Base-by-base conservation (phyloP, 2,888 invertebrate species). In the Myopa testacea region DNA sequence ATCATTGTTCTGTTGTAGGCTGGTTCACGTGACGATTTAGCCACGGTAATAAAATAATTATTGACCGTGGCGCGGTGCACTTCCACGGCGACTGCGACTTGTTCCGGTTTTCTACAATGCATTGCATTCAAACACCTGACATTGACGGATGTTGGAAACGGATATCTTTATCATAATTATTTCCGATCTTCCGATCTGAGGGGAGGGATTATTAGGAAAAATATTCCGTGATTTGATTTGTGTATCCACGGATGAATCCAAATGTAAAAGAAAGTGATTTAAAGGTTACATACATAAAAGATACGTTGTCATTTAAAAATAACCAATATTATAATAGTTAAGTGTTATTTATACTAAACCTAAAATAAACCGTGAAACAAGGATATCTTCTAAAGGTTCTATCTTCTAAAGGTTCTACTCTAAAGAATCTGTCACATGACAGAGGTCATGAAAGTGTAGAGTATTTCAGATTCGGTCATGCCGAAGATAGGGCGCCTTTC, bases 131-230 rank as follows among this genome's bases (percentile, higher is more conserved):
- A 14, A 26, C 62, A 12, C 7, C 26, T 62, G 62, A 65, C 14
- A 38, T 38, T 65, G 37, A 37, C 63, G 38, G 8, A 65, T 70
- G 19, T 10, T 70, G 50, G 4, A 50, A 75, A 16, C 75, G 75
- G 75, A 75, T 37, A 65, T 67, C 37, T 67, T 67, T 40, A 67
- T 40, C 26, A 55, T 75, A 68, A 75, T 75, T 52, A 75, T 75
- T 75, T 75, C 75, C 75, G 52, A 55, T 55, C 19, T 52, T 14
- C 45, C 50, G 1, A n/a, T 6, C 14, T n/a, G n/a, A 38, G 26
- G 34, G 8, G 4, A 55, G 26, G 26, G 26, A 26, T 52, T 14
- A 5, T 70, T 14, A 8, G 37, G 37, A 34, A 19, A 55, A 26
- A 6, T 8, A 58, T 19, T 45, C 26, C 12, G 16, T 40, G 5